Percentiles rank a stretch among this genome's conserved stretches.
Evolutionary conservation across 2,888 invertebrate genomes (phyloP).

Genomic region (Phania funesta): DNA sequence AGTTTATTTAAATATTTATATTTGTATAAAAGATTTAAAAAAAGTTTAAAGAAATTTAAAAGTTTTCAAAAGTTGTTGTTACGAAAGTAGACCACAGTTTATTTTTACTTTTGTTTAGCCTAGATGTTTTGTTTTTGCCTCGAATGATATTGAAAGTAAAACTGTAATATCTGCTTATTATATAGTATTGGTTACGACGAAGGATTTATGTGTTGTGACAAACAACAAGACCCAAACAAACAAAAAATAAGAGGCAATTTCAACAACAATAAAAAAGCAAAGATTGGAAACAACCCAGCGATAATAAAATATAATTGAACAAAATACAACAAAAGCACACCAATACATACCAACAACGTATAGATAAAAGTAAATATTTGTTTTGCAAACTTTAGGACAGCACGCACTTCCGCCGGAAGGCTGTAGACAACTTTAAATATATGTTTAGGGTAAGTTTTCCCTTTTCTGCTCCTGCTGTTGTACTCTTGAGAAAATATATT

Average conservation of each 20-base stretch:
- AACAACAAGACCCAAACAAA: not conserved
- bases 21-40: no score
- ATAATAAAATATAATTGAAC: not conserved
- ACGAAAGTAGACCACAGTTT: no score
- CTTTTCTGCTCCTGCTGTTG: not conserved
- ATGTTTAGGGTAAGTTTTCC: conserved; percentile 45
- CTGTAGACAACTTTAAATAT: conserved; percentile 39
- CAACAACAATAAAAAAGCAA: not conserved
- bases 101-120: not conserved
- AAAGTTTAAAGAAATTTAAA: no score
- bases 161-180: no score
- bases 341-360: not conserved
- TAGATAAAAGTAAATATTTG: conserved; percentile 18
- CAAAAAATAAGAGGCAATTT: not conserved
- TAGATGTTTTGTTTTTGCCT: not conserved
- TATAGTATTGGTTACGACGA: no score
- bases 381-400: conserved; percentile 18
- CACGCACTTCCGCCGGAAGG: conserved; percentile 54
- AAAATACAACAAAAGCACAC: conserved; percentile 1
- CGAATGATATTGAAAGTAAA: not conserved
- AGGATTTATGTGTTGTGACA: conserved; percentile 4
- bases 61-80: no score
- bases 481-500: not conserved
- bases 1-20: no score
- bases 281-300: not conserved